These are phyloP conservation scores for Enteromius treurensis DNA, from an alignment of 2,797 vertebrate species.

Conservation along the genomic window DNA sequence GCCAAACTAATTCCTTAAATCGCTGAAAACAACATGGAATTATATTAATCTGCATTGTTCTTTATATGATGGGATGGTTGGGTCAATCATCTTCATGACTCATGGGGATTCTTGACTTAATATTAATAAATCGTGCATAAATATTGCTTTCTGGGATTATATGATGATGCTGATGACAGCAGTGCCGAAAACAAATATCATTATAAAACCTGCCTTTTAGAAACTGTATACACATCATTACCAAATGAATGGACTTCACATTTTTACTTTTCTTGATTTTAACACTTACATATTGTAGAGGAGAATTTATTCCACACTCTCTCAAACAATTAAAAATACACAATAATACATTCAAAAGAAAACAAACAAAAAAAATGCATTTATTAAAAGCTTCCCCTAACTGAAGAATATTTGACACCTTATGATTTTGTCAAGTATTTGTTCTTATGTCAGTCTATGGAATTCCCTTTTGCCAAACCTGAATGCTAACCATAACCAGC, in stretches of 20 bases:
- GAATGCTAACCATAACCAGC: neutral
- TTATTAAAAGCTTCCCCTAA: neutral
- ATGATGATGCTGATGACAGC: neutral
- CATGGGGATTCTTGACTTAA: neutral
- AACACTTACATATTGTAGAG: neutral
- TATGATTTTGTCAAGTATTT: neutral
- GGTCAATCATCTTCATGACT: neutral
- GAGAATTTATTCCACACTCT: neutral
- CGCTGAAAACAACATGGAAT: neutral
- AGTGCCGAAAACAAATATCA: neutral
- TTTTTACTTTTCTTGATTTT: neutral
- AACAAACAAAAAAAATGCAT: no score
- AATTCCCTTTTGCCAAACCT: neutral
- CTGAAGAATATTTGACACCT: neutral
- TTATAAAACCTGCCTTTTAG: neutral
- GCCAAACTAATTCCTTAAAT: neutral
- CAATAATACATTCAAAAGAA: neutral
- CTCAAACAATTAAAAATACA: neutral
- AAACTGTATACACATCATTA: neutral
- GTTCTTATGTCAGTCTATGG: neutral
- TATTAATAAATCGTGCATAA: neutral
- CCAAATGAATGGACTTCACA: neutral
- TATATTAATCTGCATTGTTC: constrained; percentile 11
- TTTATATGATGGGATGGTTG: neutral
- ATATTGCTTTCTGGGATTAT: neutral